Evolutionary conservation across 2,888 invertebrate genomes (phyloP).

Genomic region (Phasia obesa): DNA sequence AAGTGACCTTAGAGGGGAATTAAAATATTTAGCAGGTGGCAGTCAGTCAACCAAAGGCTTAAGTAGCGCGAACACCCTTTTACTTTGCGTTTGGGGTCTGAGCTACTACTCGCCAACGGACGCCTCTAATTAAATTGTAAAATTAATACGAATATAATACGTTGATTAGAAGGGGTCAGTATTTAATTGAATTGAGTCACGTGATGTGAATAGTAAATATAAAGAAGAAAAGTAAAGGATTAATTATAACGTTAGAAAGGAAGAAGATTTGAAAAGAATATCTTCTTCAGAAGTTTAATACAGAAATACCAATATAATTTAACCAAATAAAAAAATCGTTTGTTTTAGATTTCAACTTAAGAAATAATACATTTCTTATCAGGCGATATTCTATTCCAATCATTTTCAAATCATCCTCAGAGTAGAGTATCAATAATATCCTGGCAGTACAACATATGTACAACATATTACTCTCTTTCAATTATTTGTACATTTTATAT

Average conservation of each 20-base stretch:
- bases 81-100: slow-evolving; percentile 61
- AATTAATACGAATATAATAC: slow-evolving; percentile 59
- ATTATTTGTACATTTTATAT: no score
- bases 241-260: slow-evolving; percentile 48
- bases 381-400: no score
- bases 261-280: slow-evolving; percentile 39
- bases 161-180: slow-evolving; percentile 71
- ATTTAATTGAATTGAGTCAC: slow-evolving; percentile 81
- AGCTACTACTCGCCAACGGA: slow-evolving; percentile 64
- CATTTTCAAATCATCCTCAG: no score
- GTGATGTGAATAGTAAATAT: slow-evolving; percentile 79
- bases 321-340: neutral
- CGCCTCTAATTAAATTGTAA: slow-evolving; percentile 77
- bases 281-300: slow-evolving; percentile 1
- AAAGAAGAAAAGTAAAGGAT: slow-evolving; percentile 64
- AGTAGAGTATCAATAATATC: no score
- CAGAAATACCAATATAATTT: neutral
- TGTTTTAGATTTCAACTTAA: neutral
- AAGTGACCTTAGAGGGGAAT: slow-evolving; percentile 56
- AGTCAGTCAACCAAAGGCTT: slow-evolving; percentile 72
- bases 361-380: neutral
- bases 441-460: no score
- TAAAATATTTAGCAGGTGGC: slow-evolving; percentile 70
- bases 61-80: slow-evolving; percentile 82
- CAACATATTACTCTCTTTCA: no score